These are phyloP conservation scores for Himalopsyche tibetana DNA, from an alignment of 2,888 invertebrate species.

Conservation along the genomic window DNA sequence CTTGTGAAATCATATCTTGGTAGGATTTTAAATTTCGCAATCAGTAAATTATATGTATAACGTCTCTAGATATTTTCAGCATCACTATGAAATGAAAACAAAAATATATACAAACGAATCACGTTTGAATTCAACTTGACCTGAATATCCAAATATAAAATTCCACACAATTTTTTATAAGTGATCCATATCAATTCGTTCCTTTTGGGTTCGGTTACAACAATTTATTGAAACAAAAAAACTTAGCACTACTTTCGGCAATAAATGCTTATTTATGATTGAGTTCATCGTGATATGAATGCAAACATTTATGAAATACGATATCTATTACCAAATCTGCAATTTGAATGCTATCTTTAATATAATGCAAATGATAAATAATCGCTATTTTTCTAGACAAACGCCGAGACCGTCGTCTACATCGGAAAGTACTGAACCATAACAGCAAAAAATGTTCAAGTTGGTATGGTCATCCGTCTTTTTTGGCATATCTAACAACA, in stretches of 20 bases:
- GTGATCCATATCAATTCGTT: constrained; percentile 17
- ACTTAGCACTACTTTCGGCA: not conserved
- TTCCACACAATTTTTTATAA: not conserved
- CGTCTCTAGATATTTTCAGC: too few relatives aligned
- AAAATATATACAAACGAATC: not conserved
- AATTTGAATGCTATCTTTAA: constrained; percentile 21
- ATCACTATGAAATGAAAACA: too few relatives aligned
- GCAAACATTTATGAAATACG: not conserved
- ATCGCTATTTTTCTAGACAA: constrained; percentile 1
- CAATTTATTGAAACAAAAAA: constrained; percentile 5
- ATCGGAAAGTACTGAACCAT: constrained; percentile 9
- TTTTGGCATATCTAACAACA: constrained; percentile 25
- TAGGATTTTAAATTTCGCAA: too few relatives aligned
- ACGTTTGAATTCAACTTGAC: not conserved
- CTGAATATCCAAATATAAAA: not conserved
- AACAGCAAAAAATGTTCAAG: not conserved
- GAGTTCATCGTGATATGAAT: not conserved
- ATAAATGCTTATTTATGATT: constrained; percentile 14
- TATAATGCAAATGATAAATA: constrained; percentile 28
- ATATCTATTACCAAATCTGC: constrained; percentile 8
- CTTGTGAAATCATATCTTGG: too few relatives aligned
- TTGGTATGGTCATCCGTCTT: not conserved
- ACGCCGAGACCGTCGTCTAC: not conserved
- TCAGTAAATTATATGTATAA: too few relatives aligned
- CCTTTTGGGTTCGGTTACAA: not conserved